phyloP scores from a whole-genome alignment of 2,888 invertebrate species.

The Polydesmus complanatus region DNA sequence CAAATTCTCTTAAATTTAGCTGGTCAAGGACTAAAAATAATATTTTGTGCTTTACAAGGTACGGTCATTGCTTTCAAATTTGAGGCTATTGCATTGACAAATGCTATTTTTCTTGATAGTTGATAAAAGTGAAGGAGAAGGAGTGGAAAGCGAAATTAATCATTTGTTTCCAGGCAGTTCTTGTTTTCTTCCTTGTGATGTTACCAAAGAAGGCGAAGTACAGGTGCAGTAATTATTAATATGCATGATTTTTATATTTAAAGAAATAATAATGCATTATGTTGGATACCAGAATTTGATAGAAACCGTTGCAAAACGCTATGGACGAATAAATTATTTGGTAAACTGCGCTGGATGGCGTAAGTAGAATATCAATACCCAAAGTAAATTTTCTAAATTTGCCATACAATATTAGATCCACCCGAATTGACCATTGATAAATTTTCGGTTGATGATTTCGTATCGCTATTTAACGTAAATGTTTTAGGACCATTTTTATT shows the following conservation, averaged over 20 bases:
- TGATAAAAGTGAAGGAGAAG: slow-evolving; percentile 10
- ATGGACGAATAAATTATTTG: not conserved
- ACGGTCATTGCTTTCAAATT: not conserved
- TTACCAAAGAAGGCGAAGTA: slow-evolving; percentile 3
- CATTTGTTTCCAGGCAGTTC: not conserved
- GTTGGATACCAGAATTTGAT: not conserved
- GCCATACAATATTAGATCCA: slow-evolving; percentile 1
- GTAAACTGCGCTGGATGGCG: slow-evolving; percentile 14
- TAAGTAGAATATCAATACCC: not conserved
- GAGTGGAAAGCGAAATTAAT: slow-evolving; percentile 5
- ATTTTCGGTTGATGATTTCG: slow-evolving; percentile 7
- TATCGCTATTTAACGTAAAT: slow-evolving; percentile 8
- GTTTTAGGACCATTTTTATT: slow-evolving; percentile 7
- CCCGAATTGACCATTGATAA: slow-evolving; percentile 1
- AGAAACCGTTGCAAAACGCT: not conserved
- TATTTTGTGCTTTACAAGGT: not conserved
- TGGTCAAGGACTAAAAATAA: not conserved
- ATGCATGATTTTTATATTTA: not conserved
- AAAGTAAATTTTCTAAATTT: not conserved
- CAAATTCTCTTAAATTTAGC: no score
- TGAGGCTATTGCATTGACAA: not conserved
- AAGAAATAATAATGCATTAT: not conserved
- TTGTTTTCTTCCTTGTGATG: slow-evolving; percentile 6
- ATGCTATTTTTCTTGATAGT: not conserved
- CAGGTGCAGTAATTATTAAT: not conserved